phyloP scores from a whole-genome alignment of 2,797 vertebrate genomes.

The Pempheris klunzingeri region DNA sequence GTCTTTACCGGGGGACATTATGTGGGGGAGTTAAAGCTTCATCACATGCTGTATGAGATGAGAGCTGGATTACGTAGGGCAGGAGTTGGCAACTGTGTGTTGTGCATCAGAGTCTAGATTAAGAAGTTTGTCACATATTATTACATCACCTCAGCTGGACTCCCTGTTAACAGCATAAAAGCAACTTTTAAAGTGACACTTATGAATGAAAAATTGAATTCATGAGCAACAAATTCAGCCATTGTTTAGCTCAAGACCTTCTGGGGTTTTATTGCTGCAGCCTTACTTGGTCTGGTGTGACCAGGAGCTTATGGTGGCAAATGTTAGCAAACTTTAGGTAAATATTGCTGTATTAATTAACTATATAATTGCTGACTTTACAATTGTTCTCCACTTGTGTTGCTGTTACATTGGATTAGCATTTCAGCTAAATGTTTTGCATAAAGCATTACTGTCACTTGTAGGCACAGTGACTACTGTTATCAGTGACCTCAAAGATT shows the following conservation, averaged over 20 bases:
- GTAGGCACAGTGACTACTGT: neutral
- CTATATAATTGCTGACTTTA: neutral
- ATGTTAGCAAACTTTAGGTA: neutral
- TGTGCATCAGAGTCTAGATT: neutral
- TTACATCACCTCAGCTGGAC: neutral
- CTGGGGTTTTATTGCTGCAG: neutral
- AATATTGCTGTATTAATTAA: neutral
- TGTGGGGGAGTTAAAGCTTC: neutral
- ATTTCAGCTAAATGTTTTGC: neutral
- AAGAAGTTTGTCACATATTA: neutral
- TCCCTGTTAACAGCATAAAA: neutral
- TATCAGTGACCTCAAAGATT: neutral
- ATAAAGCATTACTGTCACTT: neutral
- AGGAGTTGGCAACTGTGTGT: neutral
- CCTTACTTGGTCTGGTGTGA: neutral
- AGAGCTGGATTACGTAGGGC: conserved; percentile 20
- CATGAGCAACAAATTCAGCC: neutral
- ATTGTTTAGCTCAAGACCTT: neutral
- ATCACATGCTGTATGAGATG: neutral
- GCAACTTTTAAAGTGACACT: neutral
- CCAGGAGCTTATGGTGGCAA: neutral
- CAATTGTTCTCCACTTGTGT: neutral
- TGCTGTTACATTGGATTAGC: neutral
- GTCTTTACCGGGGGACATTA: neutral
- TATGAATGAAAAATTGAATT: neutral